Conservation (phyloP, 2,113 vertebrate species). For the Coregonus clupeaformis region DNA sequence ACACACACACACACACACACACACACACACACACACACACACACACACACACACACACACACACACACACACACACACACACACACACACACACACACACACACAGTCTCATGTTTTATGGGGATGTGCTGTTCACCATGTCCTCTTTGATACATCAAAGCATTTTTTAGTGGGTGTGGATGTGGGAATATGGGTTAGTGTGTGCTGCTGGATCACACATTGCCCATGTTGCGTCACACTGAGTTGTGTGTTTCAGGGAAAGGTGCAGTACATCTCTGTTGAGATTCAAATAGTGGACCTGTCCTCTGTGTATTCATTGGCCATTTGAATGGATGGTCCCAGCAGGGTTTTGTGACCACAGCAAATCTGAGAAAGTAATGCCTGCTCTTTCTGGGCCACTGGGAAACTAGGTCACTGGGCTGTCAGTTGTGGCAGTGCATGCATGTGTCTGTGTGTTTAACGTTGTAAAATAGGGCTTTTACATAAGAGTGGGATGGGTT, state of each 20-base stretch:
- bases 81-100: no score
- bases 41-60: no score
- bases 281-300: background rate
- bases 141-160: background rate
- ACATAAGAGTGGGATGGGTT: constrained; percentile 69
- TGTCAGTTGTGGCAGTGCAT: constrained; percentile 40
- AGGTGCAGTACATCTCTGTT: background rate
- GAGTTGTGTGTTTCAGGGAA: constrained; percentile 11
- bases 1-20: no score
- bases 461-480: constrained; percentile 71
- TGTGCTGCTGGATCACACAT: background rate
- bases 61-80: no score
- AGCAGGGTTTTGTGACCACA: constrained; percentile 50
- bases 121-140: background rate
- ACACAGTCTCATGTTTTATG: background rate
- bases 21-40: no score
- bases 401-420: constrained; percentile 65
- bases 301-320: constrained; percentile 44
- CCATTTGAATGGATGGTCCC: constrained; percentile 57
- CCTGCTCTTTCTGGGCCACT: constrained; percentile 65
- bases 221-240: background rate
- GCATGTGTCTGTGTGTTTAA: background rate
- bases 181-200: background rate
- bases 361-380: constrained; percentile 65
- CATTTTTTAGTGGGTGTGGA: background rate